These are phyloP conservation scores for Girardinichthys multiradiatus DNA, from an alignment of 2,113 vertebrate genomes.

Conservation along the genomic window DNA sequence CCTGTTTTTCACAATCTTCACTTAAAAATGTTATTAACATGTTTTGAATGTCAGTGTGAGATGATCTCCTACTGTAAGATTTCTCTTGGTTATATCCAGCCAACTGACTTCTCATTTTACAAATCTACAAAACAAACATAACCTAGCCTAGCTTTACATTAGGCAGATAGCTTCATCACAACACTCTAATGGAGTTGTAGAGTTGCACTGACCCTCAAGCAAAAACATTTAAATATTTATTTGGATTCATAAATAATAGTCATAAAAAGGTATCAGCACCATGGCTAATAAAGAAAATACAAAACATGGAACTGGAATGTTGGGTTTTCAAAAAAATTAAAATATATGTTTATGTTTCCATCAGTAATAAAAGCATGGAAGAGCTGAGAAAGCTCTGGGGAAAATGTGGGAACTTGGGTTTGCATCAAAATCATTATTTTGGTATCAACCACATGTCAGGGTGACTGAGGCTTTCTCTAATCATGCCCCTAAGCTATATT, in stretches of 20 bases:
- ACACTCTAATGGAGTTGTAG: conserved; percentile 11
- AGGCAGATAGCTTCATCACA: conserved; percentile 9
- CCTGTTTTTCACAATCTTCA: too few relatives aligned
- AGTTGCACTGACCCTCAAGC: conserved; percentile 27
- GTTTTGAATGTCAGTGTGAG: too few relatives aligned
- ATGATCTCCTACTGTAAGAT: too few relatives aligned
- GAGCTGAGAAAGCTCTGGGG: conserved; percentile 8
- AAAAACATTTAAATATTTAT: conserved; percentile 50
- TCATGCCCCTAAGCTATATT: conserved; percentile 63
- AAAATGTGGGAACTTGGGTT: conserved; percentile 33
- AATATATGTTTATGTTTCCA: conserved; percentile 2
- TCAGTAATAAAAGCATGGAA: conserved; percentile 5
- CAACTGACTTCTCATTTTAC: not conserved
- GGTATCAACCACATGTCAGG: conserved; percentile 55
- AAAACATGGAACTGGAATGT: not conserved
- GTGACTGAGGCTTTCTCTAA: conserved; percentile 56
- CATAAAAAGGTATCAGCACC: not conserved
- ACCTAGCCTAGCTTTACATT: conserved; percentile 6
- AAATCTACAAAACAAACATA: conserved; percentile 16
- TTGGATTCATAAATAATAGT: conserved; percentile 25
- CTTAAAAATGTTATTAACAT: too few relatives aligned
- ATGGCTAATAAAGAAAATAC: not conserved
- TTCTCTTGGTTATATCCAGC: too few relatives aligned
- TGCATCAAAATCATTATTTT: conserved; percentile 60
- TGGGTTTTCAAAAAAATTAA: conserved; percentile 1